These are phyloP conservation scores for Sylvilagus floridanus DNA, from an alignment of 2,797 vertebrate species.

Conservation along the genomic window DNA sequence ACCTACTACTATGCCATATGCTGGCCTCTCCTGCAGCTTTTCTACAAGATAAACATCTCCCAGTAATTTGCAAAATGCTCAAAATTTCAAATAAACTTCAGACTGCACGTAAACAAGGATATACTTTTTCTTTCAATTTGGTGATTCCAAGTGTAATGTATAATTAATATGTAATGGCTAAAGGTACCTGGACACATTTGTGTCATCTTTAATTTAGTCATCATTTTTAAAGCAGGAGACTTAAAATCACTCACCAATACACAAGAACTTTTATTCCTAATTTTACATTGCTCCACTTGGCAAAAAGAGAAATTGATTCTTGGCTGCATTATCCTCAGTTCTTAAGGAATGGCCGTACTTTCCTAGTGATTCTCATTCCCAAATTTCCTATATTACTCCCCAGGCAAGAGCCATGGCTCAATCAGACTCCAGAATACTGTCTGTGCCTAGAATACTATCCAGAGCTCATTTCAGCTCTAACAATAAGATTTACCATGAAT, in stretches of 20 bases:
- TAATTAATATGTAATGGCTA: neutral
- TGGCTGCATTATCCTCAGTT: neutral
- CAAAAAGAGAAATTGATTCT: neutral
- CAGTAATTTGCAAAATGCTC: slow-evolving; percentile 35
- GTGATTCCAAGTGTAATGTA: neutral
- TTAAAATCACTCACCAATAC: slow-evolving; percentile 15
- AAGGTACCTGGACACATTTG: neutral
- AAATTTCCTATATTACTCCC: neutral
- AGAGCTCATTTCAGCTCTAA: slow-evolving; percentile 46
- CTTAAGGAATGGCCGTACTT: neutral
- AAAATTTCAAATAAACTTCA: slow-evolving; percentile 26
- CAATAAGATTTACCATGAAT: slow-evolving; percentile 29
- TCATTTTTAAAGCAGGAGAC: slow-evolving; percentile 20
- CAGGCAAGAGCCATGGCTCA: neutral
- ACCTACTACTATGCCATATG: too few species aligned
- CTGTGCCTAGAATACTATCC: neutral
- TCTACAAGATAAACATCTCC: neutral
- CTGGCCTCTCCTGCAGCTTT: too few species aligned
- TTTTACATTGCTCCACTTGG: slow-evolving; percentile 9
- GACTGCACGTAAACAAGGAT: neutral
- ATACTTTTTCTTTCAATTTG: neutral
- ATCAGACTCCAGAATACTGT: neutral
- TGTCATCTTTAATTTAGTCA: neutral
- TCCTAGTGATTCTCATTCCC: neutral
- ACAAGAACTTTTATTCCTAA: neutral